A percentile compares a stretch with the other conserved stretches of the same genome.
These are phyloP conservation scores for Drosophila littoralis DNA, from an alignment of 1,140 invertebrate species.

Conservation along the genomic window DNA sequence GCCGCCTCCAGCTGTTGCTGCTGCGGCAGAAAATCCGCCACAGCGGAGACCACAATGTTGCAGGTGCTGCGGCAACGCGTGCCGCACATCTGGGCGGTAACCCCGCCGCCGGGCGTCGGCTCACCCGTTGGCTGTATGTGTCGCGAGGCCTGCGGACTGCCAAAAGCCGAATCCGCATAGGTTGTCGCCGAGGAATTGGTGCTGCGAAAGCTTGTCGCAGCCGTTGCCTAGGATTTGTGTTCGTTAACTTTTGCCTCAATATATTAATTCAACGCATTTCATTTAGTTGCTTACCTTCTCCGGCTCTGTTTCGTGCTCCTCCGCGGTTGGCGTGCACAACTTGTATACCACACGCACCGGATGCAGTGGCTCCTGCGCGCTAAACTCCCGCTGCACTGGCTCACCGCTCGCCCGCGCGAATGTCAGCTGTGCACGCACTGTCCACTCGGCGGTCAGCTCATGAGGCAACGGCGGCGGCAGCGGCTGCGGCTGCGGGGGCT, in stretches of 20 bases:
- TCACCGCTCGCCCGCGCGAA: constrained; percentile 73
- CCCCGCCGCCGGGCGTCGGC: constrained; percentile 18
- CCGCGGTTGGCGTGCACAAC: constrained; percentile 57
- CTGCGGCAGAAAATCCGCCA: constrained; percentile 76
- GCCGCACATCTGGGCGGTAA: constrained; percentile 65
- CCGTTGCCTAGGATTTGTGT: constrained; percentile 8
- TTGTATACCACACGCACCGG: constrained; percentile 78
- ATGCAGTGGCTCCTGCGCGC: constrained; percentile 64
- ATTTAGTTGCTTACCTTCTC: constrained; percentile 51
- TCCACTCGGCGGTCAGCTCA: constrained; percentile 83
- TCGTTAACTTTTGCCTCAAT: not conserved
- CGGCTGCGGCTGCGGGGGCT: constrained; percentile 11
- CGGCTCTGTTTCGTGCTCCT: constrained; percentile 50
- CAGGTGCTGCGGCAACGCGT: constrained; percentile 88
- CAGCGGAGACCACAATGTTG: constrained; percentile 87
- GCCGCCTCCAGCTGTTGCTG: not conserved
- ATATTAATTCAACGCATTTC: not conserved
- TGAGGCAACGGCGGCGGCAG: constrained; percentile 62
- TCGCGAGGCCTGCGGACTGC: constrained; percentile 72
- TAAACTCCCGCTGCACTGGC: constrained; percentile 61
- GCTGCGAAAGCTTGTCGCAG: constrained; percentile 75
- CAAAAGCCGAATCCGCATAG: constrained; percentile 77
- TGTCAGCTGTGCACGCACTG: constrained; percentile 80
- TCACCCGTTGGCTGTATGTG: constrained; percentile 3
- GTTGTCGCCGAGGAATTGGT: constrained; percentile 74